phyloP scores from a whole-genome alignment of 2,888 invertebrate genomes.

The Hydroisotoma schaefferi region DNA sequence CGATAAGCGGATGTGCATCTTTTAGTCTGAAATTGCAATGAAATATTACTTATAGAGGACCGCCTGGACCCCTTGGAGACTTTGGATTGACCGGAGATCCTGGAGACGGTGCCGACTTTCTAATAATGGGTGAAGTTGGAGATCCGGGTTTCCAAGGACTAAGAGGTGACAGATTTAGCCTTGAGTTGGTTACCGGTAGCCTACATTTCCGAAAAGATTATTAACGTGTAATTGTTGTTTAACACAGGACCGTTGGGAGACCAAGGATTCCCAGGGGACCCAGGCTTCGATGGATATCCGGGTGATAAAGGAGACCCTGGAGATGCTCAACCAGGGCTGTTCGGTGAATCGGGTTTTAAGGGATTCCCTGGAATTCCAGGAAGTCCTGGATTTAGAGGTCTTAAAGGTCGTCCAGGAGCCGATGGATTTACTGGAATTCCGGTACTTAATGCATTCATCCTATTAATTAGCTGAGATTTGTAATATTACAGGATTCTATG shows the following conservation, averaged over 20 bases:
- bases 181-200: background rate
- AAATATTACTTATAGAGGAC: constrained; percentile 8
- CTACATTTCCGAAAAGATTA: background rate
- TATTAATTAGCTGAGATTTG: background rate
- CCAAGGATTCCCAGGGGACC: constrained; percentile 39
- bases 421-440: constrained; percentile 48
- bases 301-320: constrained; percentile 49
- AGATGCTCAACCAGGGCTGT: constrained; percentile 30
- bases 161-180: constrained; percentile 36
- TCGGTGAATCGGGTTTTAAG: constrained; percentile 52
- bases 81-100: constrained; percentile 47
- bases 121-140: constrained; percentile 49
- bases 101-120: constrained; percentile 48
- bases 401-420: constrained; percentile 49
- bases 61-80: constrained; percentile 29
- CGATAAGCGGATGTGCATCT: background rate
- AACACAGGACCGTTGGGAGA: constrained; percentile 23
- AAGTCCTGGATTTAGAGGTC: constrained; percentile 48
- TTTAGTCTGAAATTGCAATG: background rate
- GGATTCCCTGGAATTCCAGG: constrained; percentile 44
- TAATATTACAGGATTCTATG: too few relatives aligned
- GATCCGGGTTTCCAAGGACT: constrained; percentile 43
- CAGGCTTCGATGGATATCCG: constrained; percentile 49
- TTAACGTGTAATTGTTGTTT: background rate
- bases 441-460: constrained; percentile 8